These are phyloP conservation scores for Eupleurogrammus muticus DNA, from an alignment of 2,797 vertebrate genomes.

Conservation along the genomic window DNA sequence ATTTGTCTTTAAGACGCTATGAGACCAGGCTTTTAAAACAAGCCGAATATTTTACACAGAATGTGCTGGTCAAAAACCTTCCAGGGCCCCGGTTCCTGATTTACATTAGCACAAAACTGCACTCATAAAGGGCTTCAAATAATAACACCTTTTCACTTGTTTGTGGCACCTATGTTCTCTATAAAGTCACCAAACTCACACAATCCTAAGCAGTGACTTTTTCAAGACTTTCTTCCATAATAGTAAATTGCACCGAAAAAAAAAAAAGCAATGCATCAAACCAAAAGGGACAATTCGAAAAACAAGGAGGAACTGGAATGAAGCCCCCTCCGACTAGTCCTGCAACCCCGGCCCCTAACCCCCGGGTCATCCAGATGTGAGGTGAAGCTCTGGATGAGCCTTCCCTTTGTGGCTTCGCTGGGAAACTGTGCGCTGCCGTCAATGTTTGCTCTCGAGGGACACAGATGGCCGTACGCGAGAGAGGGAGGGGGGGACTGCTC, in stretches of 20 bases:
- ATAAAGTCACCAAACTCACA: neutral
- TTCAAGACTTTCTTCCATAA: constrained; percentile 2
- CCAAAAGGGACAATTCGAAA: constrained; percentile 35
- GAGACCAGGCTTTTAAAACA: constrained; percentile 7
- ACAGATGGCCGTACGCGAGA: constrained; percentile 72
- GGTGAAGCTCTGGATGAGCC: constrained; percentile 61
- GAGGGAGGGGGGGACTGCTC: constrained; percentile 60
- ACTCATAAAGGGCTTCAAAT: neutral
- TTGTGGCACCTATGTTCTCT: neutral
- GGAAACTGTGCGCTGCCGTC: constrained; percentile 69
- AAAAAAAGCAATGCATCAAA: constrained; percentile 30
- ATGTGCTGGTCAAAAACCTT: neutral
- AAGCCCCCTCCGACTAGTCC: constrained; percentile 46
- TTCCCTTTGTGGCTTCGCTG: constrained; percentile 73
- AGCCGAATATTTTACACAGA: constrained; percentile 10
- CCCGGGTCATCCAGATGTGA: constrained; percentile 79
- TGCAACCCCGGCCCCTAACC: constrained; percentile 58
- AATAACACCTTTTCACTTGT: neutral
- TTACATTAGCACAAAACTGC: constrained; percentile 17
- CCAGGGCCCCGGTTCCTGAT: neutral
- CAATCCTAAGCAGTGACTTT: constrained; percentile 6
- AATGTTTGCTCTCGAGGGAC: constrained; percentile 66
- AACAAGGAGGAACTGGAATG: constrained; percentile 50
- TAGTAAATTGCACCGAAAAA: constrained; percentile 4
- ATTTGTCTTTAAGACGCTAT: constrained; percentile 1